phyloP scores from a whole-genome alignment of 2,888 invertebrate species.

The Lymantria monacha region DNA sequence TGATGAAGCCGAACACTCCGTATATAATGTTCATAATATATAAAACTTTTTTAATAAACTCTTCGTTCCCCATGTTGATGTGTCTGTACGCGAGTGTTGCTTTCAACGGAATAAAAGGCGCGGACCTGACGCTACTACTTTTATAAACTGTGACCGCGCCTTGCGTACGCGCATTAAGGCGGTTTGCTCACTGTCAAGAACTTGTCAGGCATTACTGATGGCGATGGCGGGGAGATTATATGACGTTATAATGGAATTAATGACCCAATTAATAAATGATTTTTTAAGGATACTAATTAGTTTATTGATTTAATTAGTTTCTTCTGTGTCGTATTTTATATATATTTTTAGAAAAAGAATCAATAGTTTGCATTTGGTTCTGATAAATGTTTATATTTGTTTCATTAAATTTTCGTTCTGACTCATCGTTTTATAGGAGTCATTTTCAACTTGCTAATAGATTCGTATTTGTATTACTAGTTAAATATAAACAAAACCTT shows the following conservation, averaged over 20 bases:
- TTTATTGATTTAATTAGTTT: too few relatives aligned
- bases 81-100: conserved; percentile 49
- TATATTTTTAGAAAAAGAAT: too few relatives aligned
- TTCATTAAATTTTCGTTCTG: too few relatives aligned
- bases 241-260: conserved; percentile 9
- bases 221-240: conserved; percentile 20
- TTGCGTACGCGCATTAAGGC: conserved; percentile 26
- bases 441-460: too few relatives aligned
- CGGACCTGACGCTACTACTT: conserved; percentile 53
- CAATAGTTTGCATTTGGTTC: too few relatives aligned
- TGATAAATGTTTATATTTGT: too few relatives aligned
- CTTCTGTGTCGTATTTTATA: too few relatives aligned
- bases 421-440: too few relatives aligned
- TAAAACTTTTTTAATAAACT: conserved; percentile 64
- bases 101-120: conserved; percentile 67
- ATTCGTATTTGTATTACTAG: too few relatives aligned
- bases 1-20: conserved; percentile 69
- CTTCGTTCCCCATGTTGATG: conserved; percentile 69
- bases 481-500: too few relatives aligned
- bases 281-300: not conserved
- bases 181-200: conserved; percentile 23
- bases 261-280: conserved; percentile 21
- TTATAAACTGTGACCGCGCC: conserved; percentile 66
- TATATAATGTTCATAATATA: conserved; percentile 70
- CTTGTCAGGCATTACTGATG: conserved; percentile 29